Base-by-base conservation (phyloP, 1,140 invertebrate species). In the Phthorimaea operculella region DNA sequence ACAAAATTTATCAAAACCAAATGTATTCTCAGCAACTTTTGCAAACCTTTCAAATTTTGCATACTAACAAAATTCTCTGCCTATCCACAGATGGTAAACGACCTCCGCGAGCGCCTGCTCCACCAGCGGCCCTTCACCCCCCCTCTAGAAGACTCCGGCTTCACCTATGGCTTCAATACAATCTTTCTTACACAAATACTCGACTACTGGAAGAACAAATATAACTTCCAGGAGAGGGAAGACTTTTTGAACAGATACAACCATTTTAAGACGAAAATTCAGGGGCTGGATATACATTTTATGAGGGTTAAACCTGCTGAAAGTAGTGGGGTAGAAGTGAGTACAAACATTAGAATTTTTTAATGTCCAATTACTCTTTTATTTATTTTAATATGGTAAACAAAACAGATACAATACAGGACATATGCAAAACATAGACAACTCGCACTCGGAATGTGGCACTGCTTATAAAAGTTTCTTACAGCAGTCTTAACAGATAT, bases 261-360 rank as follows among this genome's bases (percentile, higher is more conserved):
- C 1, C 93, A 95, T 58, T 96, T 87, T 73, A 89, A 87, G 54
- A 90, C 91, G 0, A 88, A 93, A 34, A 88, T 94, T 66, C 92
- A 88, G 82, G 92, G 87, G 6, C 45, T 86, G 48, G 80, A 86
- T 60, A 74, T 86, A 16, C 83, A 86, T 63, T 86, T 64, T 57
- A 64, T 86, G 28, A 78, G 79, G 67, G 81, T 86, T 0, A 79
- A 75, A 48, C 83, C 82, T 12, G 63, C 72, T 28, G 57, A 66
- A 1, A 4, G 57, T 15, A 6, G 44, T 17, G 50, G 72, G 63
- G 47, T 73, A 54, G 63, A 65, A 57, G 89, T 84, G 62, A 71
- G 73, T 73, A 39, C 33, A 7, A 34, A 34, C n/a, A n/a, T n/a
- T n/a, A n/a, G n/a, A n/a, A n/a, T n/a, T n/a, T n/a, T n/a, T n/a